These are phyloP conservation scores for Drosophila parvula DNA, from an alignment of 1,140 invertebrate genomes.

Conservation along the genomic window DNA sequence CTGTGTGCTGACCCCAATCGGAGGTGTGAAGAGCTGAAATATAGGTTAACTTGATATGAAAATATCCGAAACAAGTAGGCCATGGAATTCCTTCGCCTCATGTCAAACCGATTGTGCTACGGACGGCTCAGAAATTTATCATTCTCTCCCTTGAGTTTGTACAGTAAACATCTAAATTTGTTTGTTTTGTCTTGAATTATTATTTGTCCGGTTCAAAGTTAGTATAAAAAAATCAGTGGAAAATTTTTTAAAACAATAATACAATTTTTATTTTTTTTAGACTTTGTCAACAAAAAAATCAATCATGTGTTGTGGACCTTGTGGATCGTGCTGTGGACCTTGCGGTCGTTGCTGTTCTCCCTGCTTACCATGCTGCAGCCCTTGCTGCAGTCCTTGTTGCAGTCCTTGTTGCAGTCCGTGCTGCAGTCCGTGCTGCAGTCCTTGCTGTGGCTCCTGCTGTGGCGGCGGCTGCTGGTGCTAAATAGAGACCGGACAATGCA, in stretches of 20 bases:
- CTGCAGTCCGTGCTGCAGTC: slow-evolving; percentile 12
- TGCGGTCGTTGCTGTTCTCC: slow-evolving; percentile 28
- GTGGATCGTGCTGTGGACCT: slow-evolving; percentile 32
- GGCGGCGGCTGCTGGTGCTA: slow-evolving; percentile 24
- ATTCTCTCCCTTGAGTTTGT: neutral
- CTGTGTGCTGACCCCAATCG: neutral
- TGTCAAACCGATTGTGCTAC: neutral
- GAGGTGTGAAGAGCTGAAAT: no score
- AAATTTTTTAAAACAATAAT: no score
- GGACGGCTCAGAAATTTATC: neutral
- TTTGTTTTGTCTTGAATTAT: slow-evolving; percentile 16
- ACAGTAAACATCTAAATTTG: slow-evolving; percentile 11
- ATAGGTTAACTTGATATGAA: no score
- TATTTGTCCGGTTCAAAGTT: slow-evolving; percentile 17
- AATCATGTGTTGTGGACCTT: slow-evolving; percentile 34
- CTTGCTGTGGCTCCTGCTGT: slow-evolving; percentile 18
- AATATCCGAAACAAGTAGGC: neutral
- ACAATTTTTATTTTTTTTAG: slow-evolving; percentile 6
- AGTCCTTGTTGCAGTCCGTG: neutral
- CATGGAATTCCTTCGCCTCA: neutral
- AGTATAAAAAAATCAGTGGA: neutral
- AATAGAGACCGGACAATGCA: no score
- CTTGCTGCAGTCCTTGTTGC: neutral
- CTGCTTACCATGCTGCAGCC: slow-evolving; percentile 12
- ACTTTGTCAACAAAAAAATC: slow-evolving; percentile 1